Evolutionary conservation across 2,797 vertebrate genomes (phyloP), one percentile per base, ranked within the genome.

Genomic region (Clamator glandarius): DNA sequence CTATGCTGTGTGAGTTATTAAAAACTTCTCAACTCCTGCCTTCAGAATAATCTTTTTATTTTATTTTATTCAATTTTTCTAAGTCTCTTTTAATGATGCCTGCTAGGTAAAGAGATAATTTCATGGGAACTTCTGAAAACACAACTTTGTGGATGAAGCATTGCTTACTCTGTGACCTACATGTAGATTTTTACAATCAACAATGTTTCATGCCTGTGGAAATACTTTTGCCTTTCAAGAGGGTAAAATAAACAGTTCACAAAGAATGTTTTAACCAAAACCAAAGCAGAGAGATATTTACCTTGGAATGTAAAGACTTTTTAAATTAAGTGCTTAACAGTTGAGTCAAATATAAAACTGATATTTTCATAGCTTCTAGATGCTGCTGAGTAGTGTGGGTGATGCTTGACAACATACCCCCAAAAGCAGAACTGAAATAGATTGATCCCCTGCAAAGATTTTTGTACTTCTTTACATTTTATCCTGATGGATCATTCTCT

Each of bases 71-170:
- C 25, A 70, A 4, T 75, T 91, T 87, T 87, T 89, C 76, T 86
- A 63, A 85, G 68, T 86, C 35, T 75, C 44, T 78, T 94, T 93
- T 96, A 96, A 94, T 93, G 78, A 87, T 95, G 86, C 84, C 92
- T 96, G 87, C 90, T 86, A 91, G 85, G 91, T 89, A 93, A 85
- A 88, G 35, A 88, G 74, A 75, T 92, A 78, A 95, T 94, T 92
- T 87, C n/a, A 74, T 80, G 33, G 31, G 11, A 89, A 64, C 73
- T 94, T 93, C 25, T 81, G 46, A 87, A 92, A 87, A 89, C n/a
- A 82, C 3, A 64, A 17, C 23, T 94, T 95, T 83, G 39, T 87
- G 61, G 9, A 48, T 70, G 90, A 83, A 59, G 16, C 54, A 90
- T 85, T 81, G 18, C 36, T 84, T 70, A 8, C 19, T 80, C 75